phyloP scores from a whole-genome alignment of 2,797 vertebrate species.

The Schizopygopsis pylzovi region DNA sequence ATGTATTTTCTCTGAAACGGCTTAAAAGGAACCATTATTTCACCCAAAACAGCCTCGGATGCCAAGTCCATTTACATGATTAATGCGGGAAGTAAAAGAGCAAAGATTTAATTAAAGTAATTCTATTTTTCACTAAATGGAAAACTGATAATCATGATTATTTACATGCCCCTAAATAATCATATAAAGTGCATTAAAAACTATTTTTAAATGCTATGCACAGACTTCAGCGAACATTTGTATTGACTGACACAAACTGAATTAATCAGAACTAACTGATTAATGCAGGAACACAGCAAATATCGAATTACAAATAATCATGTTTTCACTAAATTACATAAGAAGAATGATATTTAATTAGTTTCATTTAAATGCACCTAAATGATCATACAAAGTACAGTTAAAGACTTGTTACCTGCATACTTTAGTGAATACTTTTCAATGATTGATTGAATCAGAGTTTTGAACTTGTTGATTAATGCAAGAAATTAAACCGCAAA shows the following conservation, averaged over 20 bases:
- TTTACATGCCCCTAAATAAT: constrained; percentile 2
- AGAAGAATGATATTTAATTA: background rate
- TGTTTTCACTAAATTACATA: background rate
- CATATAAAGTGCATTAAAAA: background rate
- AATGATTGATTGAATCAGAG: background rate
- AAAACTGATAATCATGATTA: background rate
- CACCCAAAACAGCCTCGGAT: background rate
- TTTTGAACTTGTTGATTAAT: background rate
- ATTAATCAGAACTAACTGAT: background rate
- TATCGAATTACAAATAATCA: background rate
- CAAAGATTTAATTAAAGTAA: constrained; percentile 2
- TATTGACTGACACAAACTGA: background rate
- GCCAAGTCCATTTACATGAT: constrained; percentile 28
- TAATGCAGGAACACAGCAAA: background rate
- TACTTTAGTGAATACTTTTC: background rate
- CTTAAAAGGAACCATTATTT: constrained; percentile 18
- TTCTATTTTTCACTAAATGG: background rate
- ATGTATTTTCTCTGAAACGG: constrained; percentile 21
- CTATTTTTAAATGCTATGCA: background rate
- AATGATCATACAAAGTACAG: too few species aligned
- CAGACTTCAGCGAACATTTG: background rate
- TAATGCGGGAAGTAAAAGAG: background rate
- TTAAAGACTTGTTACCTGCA: background rate
- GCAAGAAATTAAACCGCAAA: background rate
- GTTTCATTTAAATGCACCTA: background rate